phyloP scores from a whole-genome alignment of 2,888 invertebrate species.

The Acleris holmiana region DNA sequence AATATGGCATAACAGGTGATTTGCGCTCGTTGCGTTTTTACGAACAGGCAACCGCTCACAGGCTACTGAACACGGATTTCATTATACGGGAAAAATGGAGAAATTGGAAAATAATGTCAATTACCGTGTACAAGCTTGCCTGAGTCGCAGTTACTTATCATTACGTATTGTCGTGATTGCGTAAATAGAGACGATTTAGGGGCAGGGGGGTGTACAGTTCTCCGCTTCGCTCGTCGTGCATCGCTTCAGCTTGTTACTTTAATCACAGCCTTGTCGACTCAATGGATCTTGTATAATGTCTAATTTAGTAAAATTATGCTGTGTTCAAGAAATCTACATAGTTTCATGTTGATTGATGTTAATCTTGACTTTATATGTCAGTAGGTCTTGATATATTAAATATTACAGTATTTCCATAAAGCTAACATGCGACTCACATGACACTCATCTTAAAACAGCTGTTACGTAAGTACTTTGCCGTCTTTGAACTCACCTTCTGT shows the following conservation, averaged over 20 bases:
- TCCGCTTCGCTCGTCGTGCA: conserved; percentile 70
- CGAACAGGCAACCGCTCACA: conserved; percentile 45
- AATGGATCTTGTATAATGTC: conserved; percentile 52
- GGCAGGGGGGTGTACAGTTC: conserved; percentile 71
- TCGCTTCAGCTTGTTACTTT: conserved; percentile 69
- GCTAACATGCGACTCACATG: no score
- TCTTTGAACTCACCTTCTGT: conserved; percentile 76
- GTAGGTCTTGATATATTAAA: conserved; percentile 1
- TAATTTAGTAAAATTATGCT: conserved; percentile 51
- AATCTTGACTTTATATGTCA: conserved; percentile 12
- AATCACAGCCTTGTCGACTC: conserved; percentile 61
- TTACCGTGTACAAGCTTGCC: conserved; percentile 68
- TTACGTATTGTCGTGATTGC: conserved; percentile 80
- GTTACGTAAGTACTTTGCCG: conserved; percentile 23
- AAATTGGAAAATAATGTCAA: conserved; percentile 83
- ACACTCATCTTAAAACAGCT: background rate
- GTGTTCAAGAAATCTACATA: conserved; percentile 30
- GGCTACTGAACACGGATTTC: conserved; percentile 71
- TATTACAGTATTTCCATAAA: background rate
- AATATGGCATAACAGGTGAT: conserved; percentile 38
- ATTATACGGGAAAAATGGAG: conserved; percentile 69
- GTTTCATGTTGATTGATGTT: conserved; percentile 24
- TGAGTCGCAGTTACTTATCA: conserved; percentile 71
- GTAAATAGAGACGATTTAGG: conserved; percentile 73
- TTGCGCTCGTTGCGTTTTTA: conserved; percentile 37